phyloP scores from a whole-genome alignment of 2,888 invertebrate genomes.

The Chromoteleia sp. region DNA sequence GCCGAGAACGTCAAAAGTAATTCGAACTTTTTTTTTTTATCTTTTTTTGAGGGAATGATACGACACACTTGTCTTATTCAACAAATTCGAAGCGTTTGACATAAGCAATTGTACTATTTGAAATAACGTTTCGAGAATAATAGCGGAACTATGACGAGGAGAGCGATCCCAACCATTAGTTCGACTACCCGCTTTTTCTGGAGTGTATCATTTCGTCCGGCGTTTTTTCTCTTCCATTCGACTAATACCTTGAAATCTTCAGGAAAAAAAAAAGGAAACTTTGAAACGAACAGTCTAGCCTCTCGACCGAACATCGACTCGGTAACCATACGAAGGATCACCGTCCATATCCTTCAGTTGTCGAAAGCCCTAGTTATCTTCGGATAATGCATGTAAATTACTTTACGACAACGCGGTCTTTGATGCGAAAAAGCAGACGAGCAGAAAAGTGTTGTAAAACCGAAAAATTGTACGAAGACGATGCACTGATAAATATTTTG shows the following conservation, averaged over 20 bases:
- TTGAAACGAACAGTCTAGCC: conserved; percentile 50
- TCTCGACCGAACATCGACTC: conserved; percentile 32
- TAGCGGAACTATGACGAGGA: conserved; percentile 15
- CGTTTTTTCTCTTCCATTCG: conserved; percentile 35
- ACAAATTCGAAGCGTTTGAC: background rate
- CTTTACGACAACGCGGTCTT: conserved; percentile 75
- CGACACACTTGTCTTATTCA: conserved; percentile 9
- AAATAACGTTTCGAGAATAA: conserved; percentile 19
- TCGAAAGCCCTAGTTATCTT: conserved; percentile 68
- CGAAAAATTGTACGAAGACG: conserved; percentile 38
- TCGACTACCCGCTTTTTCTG: conserved; percentile 43
- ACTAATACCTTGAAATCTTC: conserved; percentile 41
- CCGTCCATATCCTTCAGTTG: conserved; percentile 54
- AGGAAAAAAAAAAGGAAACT: conserved; percentile 40
- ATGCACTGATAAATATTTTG: too few relatives aligned
- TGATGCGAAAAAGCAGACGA: conserved; percentile 58
- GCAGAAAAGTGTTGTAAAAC: conserved; percentile 14
- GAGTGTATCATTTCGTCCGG: conserved; percentile 37
- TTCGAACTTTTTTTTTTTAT: background rate
- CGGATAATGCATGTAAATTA: conserved; percentile 80
- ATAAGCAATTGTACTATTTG: conserved; percentile 16
- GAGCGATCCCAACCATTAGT: conserved; percentile 38
- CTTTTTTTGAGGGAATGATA: background rate
- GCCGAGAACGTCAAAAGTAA: background rate
- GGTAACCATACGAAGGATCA: conserved; percentile 45